phyloP scores from a whole-genome alignment of 2,113 vertebrate genomes.

The Peromyscus leucopus region DNA sequence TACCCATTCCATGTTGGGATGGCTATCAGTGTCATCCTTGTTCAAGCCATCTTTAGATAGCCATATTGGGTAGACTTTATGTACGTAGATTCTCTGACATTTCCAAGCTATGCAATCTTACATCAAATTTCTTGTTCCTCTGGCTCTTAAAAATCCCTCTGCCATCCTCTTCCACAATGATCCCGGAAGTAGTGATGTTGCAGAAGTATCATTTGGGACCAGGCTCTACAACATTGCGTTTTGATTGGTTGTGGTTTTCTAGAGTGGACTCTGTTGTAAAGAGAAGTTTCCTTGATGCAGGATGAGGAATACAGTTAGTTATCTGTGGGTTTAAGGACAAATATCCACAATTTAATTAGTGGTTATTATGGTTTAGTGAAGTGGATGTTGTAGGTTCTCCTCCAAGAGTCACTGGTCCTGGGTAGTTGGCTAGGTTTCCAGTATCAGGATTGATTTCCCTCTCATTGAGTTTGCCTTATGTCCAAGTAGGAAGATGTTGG shows the following conservation, averaged over 20 bases:
- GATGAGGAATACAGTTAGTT: too few species aligned
- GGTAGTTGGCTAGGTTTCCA: neutral
- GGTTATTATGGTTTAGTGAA: neutral
- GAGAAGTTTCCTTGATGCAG: neutral
- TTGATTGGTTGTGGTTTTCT: neutral
- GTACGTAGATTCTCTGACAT: neutral
- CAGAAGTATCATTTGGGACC: neutral
- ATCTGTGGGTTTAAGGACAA: neutral
- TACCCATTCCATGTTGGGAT: too few species aligned
- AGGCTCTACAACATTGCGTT: neutral
- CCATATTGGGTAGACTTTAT: neutral
- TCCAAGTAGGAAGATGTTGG: neutral
- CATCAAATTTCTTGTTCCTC: neutral
- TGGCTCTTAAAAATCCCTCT: neutral
- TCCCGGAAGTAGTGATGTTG: neutral
- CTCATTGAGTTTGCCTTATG: too few species aligned
- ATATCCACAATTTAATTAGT: neutral
- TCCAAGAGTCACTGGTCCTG: neutral
- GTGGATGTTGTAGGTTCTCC: neutral
- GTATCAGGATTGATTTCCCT: neutral
- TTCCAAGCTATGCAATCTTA: neutral
- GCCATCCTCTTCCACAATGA: neutral
- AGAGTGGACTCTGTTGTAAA: neutral
- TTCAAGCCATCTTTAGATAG: neutral
- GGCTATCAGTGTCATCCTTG: neutral